Conservation (phyloP, 2,797 vertebrate species). For the Macrochelys suwanniensis region DNA sequence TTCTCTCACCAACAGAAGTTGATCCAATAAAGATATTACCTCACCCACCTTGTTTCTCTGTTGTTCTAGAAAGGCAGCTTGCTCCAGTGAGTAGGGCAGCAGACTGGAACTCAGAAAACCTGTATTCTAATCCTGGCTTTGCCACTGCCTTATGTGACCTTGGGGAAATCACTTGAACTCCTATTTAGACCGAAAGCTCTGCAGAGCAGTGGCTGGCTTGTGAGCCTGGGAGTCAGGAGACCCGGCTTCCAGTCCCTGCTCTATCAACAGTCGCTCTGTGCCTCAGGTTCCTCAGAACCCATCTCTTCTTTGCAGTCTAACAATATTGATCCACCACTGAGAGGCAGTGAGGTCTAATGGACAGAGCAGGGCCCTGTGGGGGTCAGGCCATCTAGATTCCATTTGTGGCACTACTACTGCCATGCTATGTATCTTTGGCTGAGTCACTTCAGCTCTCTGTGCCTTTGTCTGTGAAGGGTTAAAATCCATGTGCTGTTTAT, state of each 20-base stretch:
- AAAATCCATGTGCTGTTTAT: no score
- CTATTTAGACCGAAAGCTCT: background rate
- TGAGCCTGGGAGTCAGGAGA: background rate
- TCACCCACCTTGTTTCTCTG: background rate
- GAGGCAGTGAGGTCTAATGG: no score
- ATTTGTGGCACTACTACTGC: no score
- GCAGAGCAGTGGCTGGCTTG: rapidly evolving
- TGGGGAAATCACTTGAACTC: background rate
- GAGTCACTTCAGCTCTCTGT: no score
- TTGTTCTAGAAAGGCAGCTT: background rate
- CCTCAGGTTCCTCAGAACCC: background rate
- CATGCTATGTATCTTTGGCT: no score
- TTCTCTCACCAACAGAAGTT: no score
- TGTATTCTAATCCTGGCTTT: background rate
- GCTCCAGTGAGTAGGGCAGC: rapidly evolving
- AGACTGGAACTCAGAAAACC: background rate
- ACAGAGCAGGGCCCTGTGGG: no score
- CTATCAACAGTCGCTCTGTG: background rate
- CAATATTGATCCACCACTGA: no score
- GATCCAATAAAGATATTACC: no score
- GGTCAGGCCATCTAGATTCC: no score
- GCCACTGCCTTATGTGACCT: background rate
- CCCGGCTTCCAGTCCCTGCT: background rate
- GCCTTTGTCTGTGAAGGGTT: no score
- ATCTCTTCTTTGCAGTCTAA: no score